Conservation (phyloP, 2,888 invertebrate species). For the Gandaritis pyraliata region DNA sequence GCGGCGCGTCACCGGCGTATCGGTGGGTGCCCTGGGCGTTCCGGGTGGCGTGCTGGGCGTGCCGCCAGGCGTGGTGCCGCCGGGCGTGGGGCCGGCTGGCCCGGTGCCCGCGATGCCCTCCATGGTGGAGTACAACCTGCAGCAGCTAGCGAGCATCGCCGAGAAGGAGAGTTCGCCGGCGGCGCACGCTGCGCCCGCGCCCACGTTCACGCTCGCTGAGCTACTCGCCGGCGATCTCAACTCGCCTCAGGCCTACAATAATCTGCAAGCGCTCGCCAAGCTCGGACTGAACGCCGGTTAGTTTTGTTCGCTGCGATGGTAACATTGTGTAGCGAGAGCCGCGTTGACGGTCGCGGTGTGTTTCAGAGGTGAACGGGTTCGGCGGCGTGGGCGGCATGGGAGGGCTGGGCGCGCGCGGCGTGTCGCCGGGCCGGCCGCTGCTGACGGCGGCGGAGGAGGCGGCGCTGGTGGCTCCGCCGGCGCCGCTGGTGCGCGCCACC, state of each 20-base stretch:
- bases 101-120: conserved; percentile 81
- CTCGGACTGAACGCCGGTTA: conserved; percentile 89
- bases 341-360: too few relatives aligned
- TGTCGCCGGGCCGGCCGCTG: conserved; percentile 76
- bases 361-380: conserved; percentile 77
- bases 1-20: conserved; percentile 72
- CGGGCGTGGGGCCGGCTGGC: conserved; percentile 38
- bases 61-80: conserved; percentile 65
- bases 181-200: conserved; percentile 81
- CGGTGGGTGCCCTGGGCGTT: conserved; percentile 48
- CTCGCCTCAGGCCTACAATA: conserved; percentile 92
- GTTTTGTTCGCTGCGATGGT: conserved; percentile 38
- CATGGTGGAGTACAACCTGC: conserved; percentile 94
- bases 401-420: conserved; percentile 79
- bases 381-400: conserved; percentile 66
- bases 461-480: conserved; percentile 74
- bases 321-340: too few relatives aligned
- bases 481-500: conserved; percentile 85
- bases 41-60: conserved; percentile 56
- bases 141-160: conserved; percentile 92
- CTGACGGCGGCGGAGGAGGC: conserved; percentile 78
- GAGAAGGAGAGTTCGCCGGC: conserved; percentile 86
- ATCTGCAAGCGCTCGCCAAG: conserved; percentile 95
- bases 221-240: conserved; percentile 89
- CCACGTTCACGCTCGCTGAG: conserved; percentile 90